phyloP scores from a whole-genome alignment of 2,797 vertebrate species.

The Cirrhinus mrigala region DNA sequence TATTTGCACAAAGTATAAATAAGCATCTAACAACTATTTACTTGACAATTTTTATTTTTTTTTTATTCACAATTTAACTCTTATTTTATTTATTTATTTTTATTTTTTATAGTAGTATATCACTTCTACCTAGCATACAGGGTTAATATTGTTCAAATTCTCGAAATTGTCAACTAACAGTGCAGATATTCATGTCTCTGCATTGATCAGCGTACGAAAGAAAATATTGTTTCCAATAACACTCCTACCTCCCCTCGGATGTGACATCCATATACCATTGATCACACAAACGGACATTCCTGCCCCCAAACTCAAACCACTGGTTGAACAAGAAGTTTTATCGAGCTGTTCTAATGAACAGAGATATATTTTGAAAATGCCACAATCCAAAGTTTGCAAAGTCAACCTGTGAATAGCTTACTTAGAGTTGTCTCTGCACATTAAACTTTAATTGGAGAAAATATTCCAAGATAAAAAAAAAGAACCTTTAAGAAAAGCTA shows the following conservation, averaged over 20 bases:
- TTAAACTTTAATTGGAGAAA: not conserved
- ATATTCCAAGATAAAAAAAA: not conserved
- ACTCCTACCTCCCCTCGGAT: not conserved
- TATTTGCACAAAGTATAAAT: too few relatives aligned
- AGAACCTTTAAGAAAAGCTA: not conserved
- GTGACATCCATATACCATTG: not conserved
- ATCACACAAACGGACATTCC: not conserved
- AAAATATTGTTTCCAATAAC: not conserved
- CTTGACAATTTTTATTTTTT: too few relatives aligned
- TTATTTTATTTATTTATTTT: not conserved
- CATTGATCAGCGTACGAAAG: too few relatives aligned
- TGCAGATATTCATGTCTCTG: too few relatives aligned
- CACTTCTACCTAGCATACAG: not conserved
- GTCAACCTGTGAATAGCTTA: not conserved
- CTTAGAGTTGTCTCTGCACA: not conserved
- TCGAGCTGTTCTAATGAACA: not conserved
- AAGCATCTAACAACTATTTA: not conserved
- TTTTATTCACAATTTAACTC: not conserved
- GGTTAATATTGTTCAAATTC: too few relatives aligned
- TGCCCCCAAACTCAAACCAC: not conserved
- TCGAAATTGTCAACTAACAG: too few relatives aligned
- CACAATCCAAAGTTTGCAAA: not conserved
- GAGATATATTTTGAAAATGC: not conserved
- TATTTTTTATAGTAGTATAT: too few relatives aligned
- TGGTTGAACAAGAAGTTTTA: not conserved